Percentiles rank a stretch among this genome's conserved stretches.
Conservation (phyloP, 2,113 vertebrate genomes). For the Lipotes vexillifer region DNA sequence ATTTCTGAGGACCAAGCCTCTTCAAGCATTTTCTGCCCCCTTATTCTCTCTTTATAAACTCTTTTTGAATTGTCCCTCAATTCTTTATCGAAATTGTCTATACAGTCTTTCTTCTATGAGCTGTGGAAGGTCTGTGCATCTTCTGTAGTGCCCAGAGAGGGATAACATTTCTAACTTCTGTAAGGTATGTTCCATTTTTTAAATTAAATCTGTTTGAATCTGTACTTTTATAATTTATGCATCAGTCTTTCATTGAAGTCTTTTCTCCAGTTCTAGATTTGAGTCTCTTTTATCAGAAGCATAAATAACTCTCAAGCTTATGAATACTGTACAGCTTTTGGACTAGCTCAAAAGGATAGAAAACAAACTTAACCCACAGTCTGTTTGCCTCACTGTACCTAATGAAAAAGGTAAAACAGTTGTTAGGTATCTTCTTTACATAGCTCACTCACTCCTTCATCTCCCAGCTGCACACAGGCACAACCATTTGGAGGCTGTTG, state of each 20-base stretch:
- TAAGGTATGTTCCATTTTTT: constrained; percentile 68
- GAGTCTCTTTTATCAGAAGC: constrained; percentile 25
- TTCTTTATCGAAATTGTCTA: constrained; percentile 1
- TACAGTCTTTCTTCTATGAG: neutral
- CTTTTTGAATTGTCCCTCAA: neutral
- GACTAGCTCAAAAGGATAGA: neutral
- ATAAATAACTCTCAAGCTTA: neutral
- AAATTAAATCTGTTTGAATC: constrained; percentile 62
- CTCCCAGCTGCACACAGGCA: neutral
- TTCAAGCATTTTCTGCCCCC: neutral
- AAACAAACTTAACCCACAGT: neutral
- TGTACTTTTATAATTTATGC: constrained; percentile 69
- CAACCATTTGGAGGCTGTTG: neutral
- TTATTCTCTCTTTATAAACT: neutral
- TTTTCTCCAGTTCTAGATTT: constrained; percentile 32
- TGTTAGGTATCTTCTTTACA: neutral
- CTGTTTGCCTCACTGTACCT: neutral
- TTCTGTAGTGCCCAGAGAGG: constrained; percentile 40
- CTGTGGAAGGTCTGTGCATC: constrained; percentile 19
- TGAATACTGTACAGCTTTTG: neutral
- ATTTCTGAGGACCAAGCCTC: constrained; percentile 63
- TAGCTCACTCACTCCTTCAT: neutral
- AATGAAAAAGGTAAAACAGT: neutral
- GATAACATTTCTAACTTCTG: constrained; percentile 48
- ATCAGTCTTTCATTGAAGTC: constrained; percentile 42